phyloP scores from a whole-genome alignment of 1,140 invertebrate genomes.

The Calephelis virginiensis region DNA sequence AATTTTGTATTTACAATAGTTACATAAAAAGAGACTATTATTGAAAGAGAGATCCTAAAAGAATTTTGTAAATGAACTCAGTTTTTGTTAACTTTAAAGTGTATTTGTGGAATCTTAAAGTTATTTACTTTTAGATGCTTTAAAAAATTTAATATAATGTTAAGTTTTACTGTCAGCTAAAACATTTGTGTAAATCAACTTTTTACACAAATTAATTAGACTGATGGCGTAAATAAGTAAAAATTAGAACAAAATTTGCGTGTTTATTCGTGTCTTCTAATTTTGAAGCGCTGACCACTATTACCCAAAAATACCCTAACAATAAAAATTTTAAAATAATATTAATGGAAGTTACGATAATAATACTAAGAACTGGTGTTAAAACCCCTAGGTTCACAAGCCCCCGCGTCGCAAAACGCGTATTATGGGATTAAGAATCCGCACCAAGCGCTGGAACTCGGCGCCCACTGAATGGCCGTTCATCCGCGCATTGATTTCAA shows the following conservation, averaged over 20 bases:
- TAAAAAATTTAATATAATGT: too few species aligned
- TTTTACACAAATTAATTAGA: too few species aligned
- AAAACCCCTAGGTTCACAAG: conserved; percentile 16
- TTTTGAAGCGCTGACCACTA: too few species aligned
- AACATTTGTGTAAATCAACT: too few species aligned
- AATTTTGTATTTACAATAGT: conserved; percentile 25
- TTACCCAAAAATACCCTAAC: too few species aligned
- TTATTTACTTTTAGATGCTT: too few species aligned
- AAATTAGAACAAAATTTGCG: too few species aligned
- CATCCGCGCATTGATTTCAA: conserved; percentile 78
- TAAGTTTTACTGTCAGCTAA: too few species aligned
- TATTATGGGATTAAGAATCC: conserved; percentile 44
- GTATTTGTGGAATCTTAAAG: too few species aligned
- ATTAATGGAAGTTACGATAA: conserved; percentile 12
- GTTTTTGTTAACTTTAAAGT: conserved; percentile 5
- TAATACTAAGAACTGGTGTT: conserved; percentile 18
- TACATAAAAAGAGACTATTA: too few species aligned
- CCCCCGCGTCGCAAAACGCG: conserved; percentile 41
- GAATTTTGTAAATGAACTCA: conserved; percentile 49
- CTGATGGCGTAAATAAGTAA: too few species aligned
- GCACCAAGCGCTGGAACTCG: conserved; percentile 26
- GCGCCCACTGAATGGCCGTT: conserved; percentile 31
- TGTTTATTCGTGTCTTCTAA: too few species aligned
- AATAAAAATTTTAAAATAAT: not conserved
- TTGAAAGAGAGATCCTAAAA: conserved; percentile 38